Conservation (phyloP, 1,140 invertebrate genomes). For the Cardiocondyla obscurior region DNA sequence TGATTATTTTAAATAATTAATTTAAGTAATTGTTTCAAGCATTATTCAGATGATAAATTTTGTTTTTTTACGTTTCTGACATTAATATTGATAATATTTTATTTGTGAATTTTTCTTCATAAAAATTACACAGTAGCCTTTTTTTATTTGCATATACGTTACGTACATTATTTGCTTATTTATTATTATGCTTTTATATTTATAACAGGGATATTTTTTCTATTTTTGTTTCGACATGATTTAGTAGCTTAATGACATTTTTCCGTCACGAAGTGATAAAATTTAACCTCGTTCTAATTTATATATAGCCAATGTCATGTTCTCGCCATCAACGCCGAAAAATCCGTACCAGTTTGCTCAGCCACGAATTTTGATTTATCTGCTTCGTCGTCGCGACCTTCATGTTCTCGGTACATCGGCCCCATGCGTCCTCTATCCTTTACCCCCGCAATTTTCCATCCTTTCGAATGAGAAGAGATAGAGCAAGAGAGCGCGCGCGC, state of each 20-base stretch:
- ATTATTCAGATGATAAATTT: neutral
- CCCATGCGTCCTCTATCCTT: slow-evolving; percentile 26
- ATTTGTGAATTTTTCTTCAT: neutral
- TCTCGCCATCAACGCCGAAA: slow-evolving; percentile 7
- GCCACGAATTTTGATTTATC: slow-evolving; percentile 68
- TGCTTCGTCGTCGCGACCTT: slow-evolving; percentile 58
- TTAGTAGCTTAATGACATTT: neutral
- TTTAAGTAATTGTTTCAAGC: neutral
- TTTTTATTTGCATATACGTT: neutral
- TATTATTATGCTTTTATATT: neutral
- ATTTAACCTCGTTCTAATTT: neutral
- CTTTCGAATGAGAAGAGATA: neutral
- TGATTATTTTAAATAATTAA: neutral
- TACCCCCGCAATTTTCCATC: slow-evolving; percentile 19
- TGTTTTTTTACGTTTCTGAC: neutral
- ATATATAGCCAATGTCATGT: slow-evolving; percentile 3
- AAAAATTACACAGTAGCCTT: neutral
- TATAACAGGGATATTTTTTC: neutral
- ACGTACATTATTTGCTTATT: neutral
- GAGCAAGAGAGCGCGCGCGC: neutral
- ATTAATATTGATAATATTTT: neutral
- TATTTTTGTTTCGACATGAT: neutral
- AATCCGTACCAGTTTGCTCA: slow-evolving; percentile 23
- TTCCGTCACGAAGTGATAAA: neutral
- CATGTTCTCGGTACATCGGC: slow-evolving; percentile 58